These are phyloP conservation scores for Drosophila sucinea DNA, from an alignment of 1,140 invertebrate species.

Conservation along the genomic window DNA sequence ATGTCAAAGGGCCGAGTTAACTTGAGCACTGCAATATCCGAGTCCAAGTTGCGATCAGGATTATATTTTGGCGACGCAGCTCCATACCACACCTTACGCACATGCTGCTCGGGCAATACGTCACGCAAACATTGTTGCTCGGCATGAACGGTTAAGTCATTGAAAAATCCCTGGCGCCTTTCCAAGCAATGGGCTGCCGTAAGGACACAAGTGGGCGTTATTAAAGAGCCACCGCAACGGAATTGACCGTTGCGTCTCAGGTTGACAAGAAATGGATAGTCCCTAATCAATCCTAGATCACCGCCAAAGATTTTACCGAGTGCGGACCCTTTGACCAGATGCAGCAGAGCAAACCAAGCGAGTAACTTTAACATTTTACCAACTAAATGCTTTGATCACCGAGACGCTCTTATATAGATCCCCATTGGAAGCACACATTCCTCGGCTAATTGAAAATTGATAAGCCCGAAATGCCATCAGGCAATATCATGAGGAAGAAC, in stretches of 20 bases:
- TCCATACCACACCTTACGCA: constrained; percentile 30
- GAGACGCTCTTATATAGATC: constrained; percentile 13
- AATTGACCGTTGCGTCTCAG: constrained; percentile 40
- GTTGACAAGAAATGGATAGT: constrained; percentile 62
- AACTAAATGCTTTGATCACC: no score
- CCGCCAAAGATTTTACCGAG: constrained; percentile 52
- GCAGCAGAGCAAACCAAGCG: constrained; percentile 9
- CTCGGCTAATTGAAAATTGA: constrained; percentile 52
- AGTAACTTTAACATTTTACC: constrained; percentile 27
- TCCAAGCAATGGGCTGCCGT: constrained; percentile 71
- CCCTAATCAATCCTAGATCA: background rate
- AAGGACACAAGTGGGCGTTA: constrained; percentile 68
- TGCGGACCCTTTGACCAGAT: background rate
- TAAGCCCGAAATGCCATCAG: constrained; percentile 31
- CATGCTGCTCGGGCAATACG: background rate
- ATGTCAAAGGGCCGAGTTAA: constrained; percentile 40
- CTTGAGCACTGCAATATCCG: constrained; percentile 62
- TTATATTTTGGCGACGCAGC: constrained; percentile 29
- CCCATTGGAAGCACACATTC: constrained; percentile 37
- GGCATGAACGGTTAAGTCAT: constrained; percentile 46
- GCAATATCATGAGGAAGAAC: background rate
- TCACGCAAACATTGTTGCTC: constrained; percentile 55
- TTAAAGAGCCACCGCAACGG: constrained; percentile 56
- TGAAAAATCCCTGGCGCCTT: background rate
- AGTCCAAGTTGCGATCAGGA: constrained; percentile 18